Evolutionary conservation across 2,888 invertebrate species (phyloP).

Genomic region (Drosophila mettleri): DNA sequence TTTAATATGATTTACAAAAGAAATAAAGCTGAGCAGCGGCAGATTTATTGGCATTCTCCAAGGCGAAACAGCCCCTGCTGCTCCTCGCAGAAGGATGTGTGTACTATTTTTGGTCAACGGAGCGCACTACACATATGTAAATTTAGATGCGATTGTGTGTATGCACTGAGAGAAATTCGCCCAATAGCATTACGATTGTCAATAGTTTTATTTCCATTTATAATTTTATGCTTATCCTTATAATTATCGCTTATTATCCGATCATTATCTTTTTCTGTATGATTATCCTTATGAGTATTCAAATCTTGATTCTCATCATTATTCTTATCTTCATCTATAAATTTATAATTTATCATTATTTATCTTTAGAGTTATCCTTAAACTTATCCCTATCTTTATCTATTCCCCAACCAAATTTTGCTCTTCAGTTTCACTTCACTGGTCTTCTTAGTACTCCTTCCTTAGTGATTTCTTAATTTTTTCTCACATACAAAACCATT

Average conservation of each 20-base stretch:
- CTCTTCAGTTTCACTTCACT: too few relatives aligned
- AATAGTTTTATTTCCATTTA: not conserved
- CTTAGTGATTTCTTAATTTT: not conserved
- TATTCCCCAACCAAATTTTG: too few relatives aligned
- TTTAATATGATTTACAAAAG: slow-evolving; percentile 77
- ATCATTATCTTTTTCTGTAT: not conserved
- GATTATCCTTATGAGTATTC: too few relatives aligned
- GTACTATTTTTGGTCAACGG: slow-evolving; percentile 57
- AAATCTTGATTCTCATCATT: not conserved
- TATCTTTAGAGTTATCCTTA: too few relatives aligned
- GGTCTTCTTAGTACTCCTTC: too few relatives aligned
- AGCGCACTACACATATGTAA: slow-evolving; percentile 30
- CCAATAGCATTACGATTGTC: not conserved
- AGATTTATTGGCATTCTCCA: slow-evolving; percentile 61
- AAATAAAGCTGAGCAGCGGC: slow-evolving; percentile 61
- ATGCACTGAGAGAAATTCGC: slow-evolving; percentile 47
- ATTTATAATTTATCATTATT: too few relatives aligned
- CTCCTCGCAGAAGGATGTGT: slow-evolving; percentile 42
- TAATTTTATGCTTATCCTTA: not conserved
- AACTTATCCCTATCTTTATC: too few relatives aligned
- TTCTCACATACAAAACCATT: slow-evolving; percentile 1
- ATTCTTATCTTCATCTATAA: not conserved
- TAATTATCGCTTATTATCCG: not conserved
- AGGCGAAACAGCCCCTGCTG: slow-evolving; percentile 43
- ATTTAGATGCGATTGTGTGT: slow-evolving; percentile 10